Evolutionary conservation across 2,888 invertebrate genomes (phyloP), one percentile per base, ranked within the genome.

Genomic region (Anorthoa munda): DNA sequence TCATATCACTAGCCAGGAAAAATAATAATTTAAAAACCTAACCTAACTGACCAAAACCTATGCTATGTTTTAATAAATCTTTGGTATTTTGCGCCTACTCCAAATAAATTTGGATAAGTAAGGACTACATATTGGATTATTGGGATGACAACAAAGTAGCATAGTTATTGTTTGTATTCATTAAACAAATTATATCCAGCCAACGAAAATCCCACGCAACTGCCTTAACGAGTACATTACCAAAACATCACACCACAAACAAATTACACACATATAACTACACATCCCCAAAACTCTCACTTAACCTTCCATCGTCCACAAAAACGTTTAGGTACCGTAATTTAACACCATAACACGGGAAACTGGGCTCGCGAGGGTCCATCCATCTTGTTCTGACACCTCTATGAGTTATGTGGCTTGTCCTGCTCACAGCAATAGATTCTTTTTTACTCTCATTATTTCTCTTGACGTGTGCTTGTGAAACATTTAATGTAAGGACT

Each of bases 341-440:
- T 82, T 80, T 67, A 72, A 72, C 73, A 77, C 83, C 72, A 59
- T 66, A 56, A 56, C 55, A 46, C 55, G 61, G 65, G 66, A 64
- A 74, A 69, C 60, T 69, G 63, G 31, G 23, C 72, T 63, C 53
- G 48, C 39, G 65, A 74, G 51, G 64, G 59, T 53, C 72, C 76
- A 86, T 85, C 81, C 75, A 83, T 85, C 86, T 85, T 85, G 60
- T 12, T 65, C 64, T 72, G 82, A 84, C 84, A 74, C 46, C 39
- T 63, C 70, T 72, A 83, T 81, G 85, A 84, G 80, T 83, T 78
- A 85, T 78, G 85, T 68, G 45, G 46, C 64, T 72, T 50, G 60
- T 68, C 48, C 21, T 60, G 55, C 55, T 46, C 58, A 51, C 31
- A 51, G 58, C 56, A 81, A 84, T 81, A 70, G 51, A 48, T 59